Evolutionary conservation across 2,888 invertebrate genomes (phyloP).

Genomic region (Dynastes hyllus): DNA sequence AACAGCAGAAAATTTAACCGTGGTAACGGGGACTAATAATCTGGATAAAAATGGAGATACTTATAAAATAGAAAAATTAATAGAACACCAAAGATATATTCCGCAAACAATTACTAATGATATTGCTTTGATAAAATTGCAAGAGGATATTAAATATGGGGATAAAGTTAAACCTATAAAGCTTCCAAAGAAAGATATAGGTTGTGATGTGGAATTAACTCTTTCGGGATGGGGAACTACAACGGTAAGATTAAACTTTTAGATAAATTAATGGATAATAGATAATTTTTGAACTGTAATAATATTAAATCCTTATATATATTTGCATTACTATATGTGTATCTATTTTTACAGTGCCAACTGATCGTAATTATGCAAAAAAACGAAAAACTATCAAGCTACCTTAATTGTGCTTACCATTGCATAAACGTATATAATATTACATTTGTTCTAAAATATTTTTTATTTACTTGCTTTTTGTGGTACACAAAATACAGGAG

Average conservation of each 20-base stretch:
- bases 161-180: constrained; percentile 58
- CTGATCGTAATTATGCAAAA: background rate
- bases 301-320: background rate
- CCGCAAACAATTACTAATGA: constrained; percentile 53
- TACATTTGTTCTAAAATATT: too few relatives aligned
- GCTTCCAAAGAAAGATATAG: constrained; percentile 65
- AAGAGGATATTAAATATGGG: constrained; percentile 50
- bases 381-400: background rate
- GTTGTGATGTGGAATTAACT: constrained; percentile 62
- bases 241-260: constrained; percentile 45
- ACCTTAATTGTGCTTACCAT: background rate
- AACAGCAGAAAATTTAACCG: constrained; percentile 60
- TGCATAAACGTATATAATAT: background rate
- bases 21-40: constrained; percentile 65
- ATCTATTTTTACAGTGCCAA: background rate
- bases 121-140: constrained; percentile 57
- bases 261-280: background rate
- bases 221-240: constrained; percentile 57
- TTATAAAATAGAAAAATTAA: constrained; percentile 60
- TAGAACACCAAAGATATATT: constrained; percentile 53
- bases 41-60: constrained; percentile 64
- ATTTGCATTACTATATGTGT: background rate
- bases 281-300: background rate
- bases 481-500: background rate
- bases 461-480: background rate